Conservation (phyloP, 2,888 invertebrate species). For the Tribolium freemani region DNA sequence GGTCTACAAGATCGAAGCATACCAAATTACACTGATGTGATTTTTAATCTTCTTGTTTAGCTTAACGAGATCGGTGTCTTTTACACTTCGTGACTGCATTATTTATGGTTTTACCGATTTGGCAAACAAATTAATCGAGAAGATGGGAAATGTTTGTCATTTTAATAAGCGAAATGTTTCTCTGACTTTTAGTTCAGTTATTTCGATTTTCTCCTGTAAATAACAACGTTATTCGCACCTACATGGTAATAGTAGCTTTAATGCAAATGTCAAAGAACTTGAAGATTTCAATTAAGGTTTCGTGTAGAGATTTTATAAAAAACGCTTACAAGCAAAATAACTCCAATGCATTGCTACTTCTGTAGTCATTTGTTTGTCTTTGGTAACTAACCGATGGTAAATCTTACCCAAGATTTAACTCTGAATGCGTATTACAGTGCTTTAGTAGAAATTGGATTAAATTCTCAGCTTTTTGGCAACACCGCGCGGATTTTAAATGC, state of each 20-base stretch:
- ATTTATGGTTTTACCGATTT: neutral
- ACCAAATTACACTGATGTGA: conserved; percentile 46
- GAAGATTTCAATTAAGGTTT: neutral
- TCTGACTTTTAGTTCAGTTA: neutral
- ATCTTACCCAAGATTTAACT: no score
- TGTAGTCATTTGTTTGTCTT: no score
- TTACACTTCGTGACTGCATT: conserved; percentile 15
- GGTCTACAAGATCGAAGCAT: conserved; percentile 34
- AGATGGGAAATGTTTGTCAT: neutral
- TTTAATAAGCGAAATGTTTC: neutral
- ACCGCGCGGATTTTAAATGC: no score
- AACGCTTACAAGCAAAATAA: no score
- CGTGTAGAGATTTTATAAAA: neutral
- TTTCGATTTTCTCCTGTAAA: neutral
- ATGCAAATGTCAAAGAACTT: neutral
- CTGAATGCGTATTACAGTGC: no score
- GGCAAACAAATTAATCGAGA: conserved; percentile 2
- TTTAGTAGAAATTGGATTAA: no score
- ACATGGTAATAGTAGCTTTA: neutral
- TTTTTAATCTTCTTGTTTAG: conserved; percentile 42
- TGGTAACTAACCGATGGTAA: no score
- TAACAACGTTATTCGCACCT: neutral
- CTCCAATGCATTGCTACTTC: no score
- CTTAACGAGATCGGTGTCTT: conserved; percentile 21
- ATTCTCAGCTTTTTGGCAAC: no score